Evolutionary conservation across 1,140 invertebrate species (phyloP).

Genomic region (Zaprionus inermis): DNA sequence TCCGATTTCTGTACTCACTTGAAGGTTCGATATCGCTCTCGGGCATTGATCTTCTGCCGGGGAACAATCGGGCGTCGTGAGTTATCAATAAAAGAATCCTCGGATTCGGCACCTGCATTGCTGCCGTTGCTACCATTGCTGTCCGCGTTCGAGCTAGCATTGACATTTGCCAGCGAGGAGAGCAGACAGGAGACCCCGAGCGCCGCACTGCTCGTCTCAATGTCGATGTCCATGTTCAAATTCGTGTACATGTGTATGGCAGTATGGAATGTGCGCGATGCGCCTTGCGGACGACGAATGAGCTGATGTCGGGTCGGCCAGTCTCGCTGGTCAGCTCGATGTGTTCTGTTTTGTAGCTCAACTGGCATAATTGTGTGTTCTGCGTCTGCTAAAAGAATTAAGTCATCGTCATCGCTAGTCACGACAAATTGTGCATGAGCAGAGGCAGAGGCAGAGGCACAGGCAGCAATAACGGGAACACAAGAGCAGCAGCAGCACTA

Average conservation of each 20-base stretch:
- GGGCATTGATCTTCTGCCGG: conserved; percentile 88
- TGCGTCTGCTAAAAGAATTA: conserved; percentile 79
- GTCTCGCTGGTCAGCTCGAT: conserved; percentile 27
- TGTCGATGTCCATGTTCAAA: conserved; percentile 35
- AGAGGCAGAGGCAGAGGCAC: no score
- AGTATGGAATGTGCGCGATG: conserved; percentile 9
- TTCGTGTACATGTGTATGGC: neutral
- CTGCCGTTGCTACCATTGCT: conserved; percentile 23
- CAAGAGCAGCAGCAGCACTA: conserved; percentile 53
- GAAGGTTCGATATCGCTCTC: conserved; percentile 90
- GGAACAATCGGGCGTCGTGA: conserved; percentile 78
- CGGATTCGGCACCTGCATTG: conserved; percentile 47
- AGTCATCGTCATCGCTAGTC: conserved; percentile 74
- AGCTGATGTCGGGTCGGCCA: conserved; percentile 20
- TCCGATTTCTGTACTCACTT: conserved; percentile 85
- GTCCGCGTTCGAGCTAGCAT: conserved; percentile 23
- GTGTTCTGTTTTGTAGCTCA: conserved; percentile 31
- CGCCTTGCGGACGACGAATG: conserved; percentile 46
- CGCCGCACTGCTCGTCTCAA: neutral
- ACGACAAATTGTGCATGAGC: conserved; percentile 83
- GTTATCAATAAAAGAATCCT: conserved; percentile 48
- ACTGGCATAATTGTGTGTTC: conserved; percentile 15
- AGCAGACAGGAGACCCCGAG: conserved; percentile 31
- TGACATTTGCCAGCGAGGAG: conserved; percentile 21
- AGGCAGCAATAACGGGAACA: conserved; percentile 6